Evolutionary conservation across 37 sponge, comb jelly and placozoan genomes (phyloP), one percentile per base, ranked within the genome.

Genomic region (Amphimedon queenslandica): DNA sequence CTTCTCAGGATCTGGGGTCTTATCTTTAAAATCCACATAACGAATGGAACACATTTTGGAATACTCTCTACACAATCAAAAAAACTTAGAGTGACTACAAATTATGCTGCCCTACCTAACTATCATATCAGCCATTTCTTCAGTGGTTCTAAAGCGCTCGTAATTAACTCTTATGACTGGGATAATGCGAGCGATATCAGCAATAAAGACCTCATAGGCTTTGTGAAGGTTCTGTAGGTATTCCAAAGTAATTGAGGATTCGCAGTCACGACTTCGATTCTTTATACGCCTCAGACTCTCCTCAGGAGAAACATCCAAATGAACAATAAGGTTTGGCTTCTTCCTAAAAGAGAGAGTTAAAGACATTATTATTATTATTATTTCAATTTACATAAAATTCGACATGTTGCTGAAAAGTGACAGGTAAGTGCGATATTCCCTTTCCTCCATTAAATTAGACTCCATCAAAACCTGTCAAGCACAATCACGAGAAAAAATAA

Each of bases 351-450:
- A 33, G n/a, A n/a, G n/a, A n/a, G n/a, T n/a, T n/a, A n/a, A n/a
- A n/a, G n/a, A n/a, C 31, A 27, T 2, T 28, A 33, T n/a, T n/a
- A n/a, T n/a, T n/a, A n/a, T n/a, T n/a, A n/a, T n/a, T n/a, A n/a
- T 5, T 2, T 40, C 8, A 25, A 13, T 86, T 71, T 37, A 96
- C 97, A 96, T 93, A 73, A 96, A 96, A 67, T 96, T 96, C 37
- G 97, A 96, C 91, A 96, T 87, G 81, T 96, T 96, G 91, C 93
- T 96, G 80, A 96, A 96, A 33, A 96, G 85, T 0, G 94, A 93
- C 4, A 60, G 28, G 63, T 96, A 96, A 1, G 97, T 96, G 25
- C 87, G 67, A 64, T 90, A 93, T 57, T 96, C 97, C 58, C 97
- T 82, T 39, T 85, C 85, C 40, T 93, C 94, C 97, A 96, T 96